These are phyloP conservation scores for Crotalus horridus DNA, from an alignment of 2,113 vertebrate genomes.

Conservation along the genomic window DNA sequence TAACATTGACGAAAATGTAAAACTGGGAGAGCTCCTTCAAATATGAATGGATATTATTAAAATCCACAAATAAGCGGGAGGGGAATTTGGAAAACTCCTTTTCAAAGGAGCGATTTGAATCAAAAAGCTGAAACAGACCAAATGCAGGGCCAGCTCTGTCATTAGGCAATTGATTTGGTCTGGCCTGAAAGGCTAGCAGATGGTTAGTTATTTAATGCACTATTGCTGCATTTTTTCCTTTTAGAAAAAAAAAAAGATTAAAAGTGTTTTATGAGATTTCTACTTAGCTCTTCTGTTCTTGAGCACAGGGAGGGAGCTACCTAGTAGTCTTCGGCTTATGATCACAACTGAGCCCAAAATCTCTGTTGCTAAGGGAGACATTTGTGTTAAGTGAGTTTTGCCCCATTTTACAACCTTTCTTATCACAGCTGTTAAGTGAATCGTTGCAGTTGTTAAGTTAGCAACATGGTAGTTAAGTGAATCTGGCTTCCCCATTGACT, in stretches of 20 bases:
- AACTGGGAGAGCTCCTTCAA: not conserved
- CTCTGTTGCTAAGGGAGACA: not conserved
- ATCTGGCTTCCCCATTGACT: not conserved
- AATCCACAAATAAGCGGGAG: not conserved
- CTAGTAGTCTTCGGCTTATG: not conserved
- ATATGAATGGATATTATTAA: not conserved
- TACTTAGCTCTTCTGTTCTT: not conserved
- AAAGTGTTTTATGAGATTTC: not conserved
- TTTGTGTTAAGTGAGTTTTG: not conserved
- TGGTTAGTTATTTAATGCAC: not conserved
- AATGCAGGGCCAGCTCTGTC: not conserved
- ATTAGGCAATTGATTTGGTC: not conserved
- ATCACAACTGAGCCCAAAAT: not conserved
- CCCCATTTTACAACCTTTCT: not conserved
- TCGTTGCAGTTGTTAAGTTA: not conserved
- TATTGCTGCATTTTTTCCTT: not conserved
- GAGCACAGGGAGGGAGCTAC: not conserved
- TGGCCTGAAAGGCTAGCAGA: not conserved
- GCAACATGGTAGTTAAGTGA: not conserved
- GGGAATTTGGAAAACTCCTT: not conserved
- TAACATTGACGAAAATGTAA: slow-evolving; percentile 7
- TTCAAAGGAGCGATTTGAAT: not conserved
- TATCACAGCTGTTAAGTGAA: not conserved
- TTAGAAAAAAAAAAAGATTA: not conserved
- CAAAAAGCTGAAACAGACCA: not conserved